A percentile compares a stretch with the other conserved stretches of the same genome.
These are phyloP conservation scores for Hyppa rectilinea DNA, from an alignment of 2,888 invertebrate genomes.

Conservation along the genomic window DNA sequence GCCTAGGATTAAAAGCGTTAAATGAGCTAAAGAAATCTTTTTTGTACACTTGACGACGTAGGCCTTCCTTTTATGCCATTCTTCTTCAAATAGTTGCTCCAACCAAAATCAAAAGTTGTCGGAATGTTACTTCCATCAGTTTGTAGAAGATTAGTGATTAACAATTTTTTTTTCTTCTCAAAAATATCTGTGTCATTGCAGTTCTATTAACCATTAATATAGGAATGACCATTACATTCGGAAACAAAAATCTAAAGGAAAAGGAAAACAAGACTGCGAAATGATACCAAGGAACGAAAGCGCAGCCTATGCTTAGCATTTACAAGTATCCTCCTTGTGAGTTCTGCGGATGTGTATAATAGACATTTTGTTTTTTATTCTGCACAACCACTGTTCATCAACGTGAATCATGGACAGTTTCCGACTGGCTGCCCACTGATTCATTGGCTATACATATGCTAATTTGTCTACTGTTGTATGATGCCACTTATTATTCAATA, in stretches of 20 bases:
- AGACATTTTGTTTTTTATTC: slow-evolving; percentile 54
- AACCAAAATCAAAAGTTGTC: no score
- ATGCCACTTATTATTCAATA: slow-evolving; percentile 59
- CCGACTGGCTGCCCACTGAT: slow-evolving; percentile 66
- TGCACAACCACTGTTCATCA: slow-evolving; percentile 56
- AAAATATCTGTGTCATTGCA: no score
- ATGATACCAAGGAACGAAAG: slow-evolving; percentile 12
- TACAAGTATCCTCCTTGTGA: slow-evolving; percentile 14
- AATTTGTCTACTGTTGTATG: slow-evolving; percentile 51
- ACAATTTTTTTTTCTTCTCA: no score
- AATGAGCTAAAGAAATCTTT: background rate
- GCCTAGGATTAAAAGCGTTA: background rate
- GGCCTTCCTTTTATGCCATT: background rate
- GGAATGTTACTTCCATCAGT: background rate
- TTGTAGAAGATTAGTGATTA: background rate
- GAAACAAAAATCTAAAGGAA: background rate
- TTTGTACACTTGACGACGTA: background rate
- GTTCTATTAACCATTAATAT: no score
- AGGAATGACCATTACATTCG: background rate
- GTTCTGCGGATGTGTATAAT: slow-evolving; percentile 48
- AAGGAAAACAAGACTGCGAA: background rate
- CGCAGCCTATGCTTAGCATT: slow-evolving; percentile 17
- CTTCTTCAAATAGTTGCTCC: background rate
- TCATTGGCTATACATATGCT: slow-evolving; percentile 65
- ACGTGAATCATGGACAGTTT: slow-evolving; percentile 71